Conservation (phyloP, 2,113 vertebrate genomes). For the Salvelinus namaycush region DNA sequence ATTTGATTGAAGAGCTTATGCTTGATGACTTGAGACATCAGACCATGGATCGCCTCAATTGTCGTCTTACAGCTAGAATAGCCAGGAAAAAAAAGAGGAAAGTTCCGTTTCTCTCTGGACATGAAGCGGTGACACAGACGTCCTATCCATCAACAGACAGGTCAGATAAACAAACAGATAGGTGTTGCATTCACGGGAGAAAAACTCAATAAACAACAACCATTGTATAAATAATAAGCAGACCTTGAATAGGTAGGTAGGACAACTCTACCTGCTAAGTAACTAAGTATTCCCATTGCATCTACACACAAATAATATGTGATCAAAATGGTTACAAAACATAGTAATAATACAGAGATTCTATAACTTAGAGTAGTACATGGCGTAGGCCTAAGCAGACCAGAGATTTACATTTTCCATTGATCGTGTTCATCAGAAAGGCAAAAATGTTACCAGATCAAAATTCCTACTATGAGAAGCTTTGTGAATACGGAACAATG, state of each 20-base stretch:
- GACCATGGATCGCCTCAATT: conserved; percentile 98
- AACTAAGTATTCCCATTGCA: too few species aligned
- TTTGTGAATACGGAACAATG: too few species aligned
- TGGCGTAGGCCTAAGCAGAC: too few species aligned
- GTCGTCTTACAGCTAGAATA: conserved; percentile 95
- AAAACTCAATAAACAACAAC: neutral
- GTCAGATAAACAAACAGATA: neutral
- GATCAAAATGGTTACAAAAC: too few species aligned
- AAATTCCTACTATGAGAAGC: too few species aligned
- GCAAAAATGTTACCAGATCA: too few species aligned
- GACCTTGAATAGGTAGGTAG: neutral
- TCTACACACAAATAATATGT: too few species aligned
- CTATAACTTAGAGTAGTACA: too few species aligned
- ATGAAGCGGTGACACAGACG: neutral
- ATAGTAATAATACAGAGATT: too few species aligned
- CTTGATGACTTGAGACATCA: conserved; percentile 99
- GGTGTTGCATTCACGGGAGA: neutral
- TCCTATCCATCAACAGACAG: neutral
- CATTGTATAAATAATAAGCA: neutral
- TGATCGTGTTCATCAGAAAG: too few species aligned
- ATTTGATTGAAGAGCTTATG: conserved; percentile 99
- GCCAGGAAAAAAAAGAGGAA: conserved; percentile 45
- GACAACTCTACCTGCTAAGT: too few species aligned
- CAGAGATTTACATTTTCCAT: too few species aligned
- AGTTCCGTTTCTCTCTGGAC: conserved; percentile 7